Evolutionary conservation across 2,113 vertebrate species (phyloP), one percentile per base, ranked within the genome.

Genomic region (Hippocampus barbouri): DNA sequence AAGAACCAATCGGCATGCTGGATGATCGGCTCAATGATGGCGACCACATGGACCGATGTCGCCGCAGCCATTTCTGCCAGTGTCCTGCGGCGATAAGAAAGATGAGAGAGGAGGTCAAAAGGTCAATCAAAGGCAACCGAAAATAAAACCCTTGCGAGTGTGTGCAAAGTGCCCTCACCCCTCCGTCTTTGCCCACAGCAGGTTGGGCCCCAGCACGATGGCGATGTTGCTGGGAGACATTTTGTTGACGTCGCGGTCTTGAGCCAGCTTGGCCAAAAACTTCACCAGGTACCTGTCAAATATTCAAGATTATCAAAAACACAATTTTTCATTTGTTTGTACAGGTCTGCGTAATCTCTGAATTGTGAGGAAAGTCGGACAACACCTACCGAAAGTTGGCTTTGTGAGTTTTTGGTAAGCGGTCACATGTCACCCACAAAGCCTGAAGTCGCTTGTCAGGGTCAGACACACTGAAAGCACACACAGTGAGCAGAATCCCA

Each of bases 1-100:
- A 99, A 99, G 92, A 99, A 99, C 96, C 97, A 99, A 83, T 96
- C 93, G 0, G 96, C 95, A 0, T 99, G 97, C 85, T 97, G 96
- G 76, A 99, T 97, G 23, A 99, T 95, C 30, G 95, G 96, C 66
- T 99, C 97, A 2, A 99, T 96, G 64, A 99, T 95, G 0, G 96
- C 93, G 1, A 97, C 95, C 79, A 96, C 97, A 0, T 98, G 96
- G 73, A 98, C 94, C 0, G 97, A 98, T 0, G 97, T 98, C 38
- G 97, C 96, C 8, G 97, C 97, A 57, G 97, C 96, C 91, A 99
- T 97, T 81, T 99, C 97, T 18, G 97, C 95, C 66, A 98, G 93
- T 0, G 94, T 93, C 77, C 97, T 98, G 89, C 15, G n/a, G 27
- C 4, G 9, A 3, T 27, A 49, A 49, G 27, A 30, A 47, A 18